Evolutionary conservation across 2,888 invertebrate species (phyloP), one percentile per base, ranked within the genome.

Genomic region (Steinernema carpocapsae): DNA sequence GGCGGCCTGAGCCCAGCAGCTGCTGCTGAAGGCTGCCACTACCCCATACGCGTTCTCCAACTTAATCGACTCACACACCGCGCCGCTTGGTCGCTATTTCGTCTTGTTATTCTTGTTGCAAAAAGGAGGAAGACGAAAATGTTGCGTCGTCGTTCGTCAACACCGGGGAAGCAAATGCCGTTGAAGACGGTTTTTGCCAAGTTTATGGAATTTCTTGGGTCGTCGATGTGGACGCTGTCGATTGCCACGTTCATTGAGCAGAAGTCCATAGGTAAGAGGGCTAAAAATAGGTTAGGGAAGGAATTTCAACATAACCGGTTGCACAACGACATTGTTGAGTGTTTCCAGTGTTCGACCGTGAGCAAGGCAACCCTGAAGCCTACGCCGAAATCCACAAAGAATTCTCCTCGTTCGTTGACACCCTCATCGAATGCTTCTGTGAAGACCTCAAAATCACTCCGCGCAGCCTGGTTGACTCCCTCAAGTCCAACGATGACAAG

Each of bases 341-440:
- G 14, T 14, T 86, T 87, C 73, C 84, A 89, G 89, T 89, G 29
- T 89, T 89, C 86, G 89, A 89, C 75, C 87, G 89, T 19, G 87
- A 86, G 72, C 84, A 85, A 77, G 88, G 87, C 76, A 87, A 88
- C 72, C 82, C 83, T 37, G 80, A 85, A 29, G 86, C 88, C 72
- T 89, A 89, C 82, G 82, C 85, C 73, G 79, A 83, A 59, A 81
- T 88, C 37, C 88, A 88, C 82, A 81, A 82, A 70, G 86, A 88
- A 26, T 89, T 88, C 80, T 85, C 87, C 45, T 79, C 84, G 72
- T 78, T 89, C 79, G 89, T 90, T 4, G 81, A 83, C 70, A 81
- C 82, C 10, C 77, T 86, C 48, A 78, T 84, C 72, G 73, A 75
- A 4, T 74, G 73, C n/a, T 73, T 70, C 59, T 81, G 77, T 42